Percentiles rank a stretch among this genome's conserved stretches.
phyloP scores from a whole-genome alignment of 2,888 invertebrate species.

The Frankliniella fusca region DNA sequence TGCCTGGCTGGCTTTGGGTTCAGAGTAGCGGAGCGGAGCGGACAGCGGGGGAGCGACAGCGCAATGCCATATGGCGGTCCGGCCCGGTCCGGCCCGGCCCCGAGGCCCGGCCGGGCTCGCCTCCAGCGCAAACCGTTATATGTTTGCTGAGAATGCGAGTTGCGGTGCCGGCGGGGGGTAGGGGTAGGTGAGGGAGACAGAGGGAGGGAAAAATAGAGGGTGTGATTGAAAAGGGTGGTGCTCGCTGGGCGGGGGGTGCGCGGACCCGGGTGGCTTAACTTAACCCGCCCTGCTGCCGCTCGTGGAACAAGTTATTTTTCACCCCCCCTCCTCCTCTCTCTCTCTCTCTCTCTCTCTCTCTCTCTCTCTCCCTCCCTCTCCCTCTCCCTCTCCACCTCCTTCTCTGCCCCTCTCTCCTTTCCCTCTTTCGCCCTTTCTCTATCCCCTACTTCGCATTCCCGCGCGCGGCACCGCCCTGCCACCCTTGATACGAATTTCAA shows the following conservation, averaged over 20 bases:
- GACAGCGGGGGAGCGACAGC: too few species aligned
- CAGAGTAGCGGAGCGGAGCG: too few species aligned
- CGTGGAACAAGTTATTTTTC: constrained; percentile 13
- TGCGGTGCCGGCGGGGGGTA: background rate
- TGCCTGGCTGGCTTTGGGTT: too few species aligned
- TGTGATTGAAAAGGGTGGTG: background rate
- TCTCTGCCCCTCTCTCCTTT: background rate
- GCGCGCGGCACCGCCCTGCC: background rate
- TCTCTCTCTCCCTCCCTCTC: background rate
- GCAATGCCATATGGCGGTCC: too few species aligned
- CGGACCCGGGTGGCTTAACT: background rate
- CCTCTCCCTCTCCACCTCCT: too few species aligned
- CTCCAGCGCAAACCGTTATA: too few species aligned
- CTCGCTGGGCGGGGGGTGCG: background rate
- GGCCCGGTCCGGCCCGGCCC: too few species aligned
- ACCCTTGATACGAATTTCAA: constrained; percentile 6
- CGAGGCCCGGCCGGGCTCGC: too few species aligned
- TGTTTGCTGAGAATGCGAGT: background rate
- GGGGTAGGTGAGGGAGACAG: background rate
- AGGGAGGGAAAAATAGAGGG: background rate
- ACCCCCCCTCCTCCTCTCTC: background rate
- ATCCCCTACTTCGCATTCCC: background rate
- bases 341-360: background rate
- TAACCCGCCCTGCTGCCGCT: background rate
- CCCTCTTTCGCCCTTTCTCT: background rate